Base-by-base conservation (phyloP, 2,888 invertebrate species). In the Eumacrocentrus americanus region DNA sequence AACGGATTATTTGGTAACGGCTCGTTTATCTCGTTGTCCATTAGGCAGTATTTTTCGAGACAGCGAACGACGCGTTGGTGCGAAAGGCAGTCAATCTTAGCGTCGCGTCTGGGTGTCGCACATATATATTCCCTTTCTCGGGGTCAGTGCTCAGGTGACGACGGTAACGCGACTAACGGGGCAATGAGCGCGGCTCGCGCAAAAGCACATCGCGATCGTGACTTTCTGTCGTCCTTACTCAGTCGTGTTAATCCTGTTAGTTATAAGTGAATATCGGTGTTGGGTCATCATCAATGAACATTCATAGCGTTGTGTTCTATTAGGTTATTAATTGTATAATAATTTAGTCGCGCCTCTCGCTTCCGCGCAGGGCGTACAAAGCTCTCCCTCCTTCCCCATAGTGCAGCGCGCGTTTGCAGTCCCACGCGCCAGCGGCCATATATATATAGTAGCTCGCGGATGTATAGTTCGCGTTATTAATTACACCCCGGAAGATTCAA, bases 401-500 rank as follows among this genome's bases (percentile, higher is more conserved):
- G 60, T 61, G 34, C 46, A 56, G 71, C 68, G 68, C 68, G 61
- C 70, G 65, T 58, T 18, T 20, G 20, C 42, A 42, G 20, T 20
- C 42, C 18, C 42, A 50, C 18, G 34, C 29, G 12, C 37, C 16
- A 18, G 12, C 20, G 9, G n/a, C 6, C 38, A 52, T n/a, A 20
- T 12, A 20, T 14, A 50, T 3, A 7, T 20, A 16, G 25, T 35
- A 61, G 48, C 51, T 47, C 65, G 63, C 64, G 67, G 63, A 67
- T 67, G 68, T 70, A 70, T 73, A 72, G 73, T 75, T 77, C 75
- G 73, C 44, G 54, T 54, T 76, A 78, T 79, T 79, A 79, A 79
- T 78, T 78, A 73, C 72, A 74, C 72, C 73, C 72, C 74, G 75
- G 78, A 77, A 78, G 78, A 79, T 77, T 79, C 79, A 79, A 79